Evolutionary conservation across 2,888 invertebrate genomes (phyloP).

Genomic region (Aleiodes alternator): DNA sequence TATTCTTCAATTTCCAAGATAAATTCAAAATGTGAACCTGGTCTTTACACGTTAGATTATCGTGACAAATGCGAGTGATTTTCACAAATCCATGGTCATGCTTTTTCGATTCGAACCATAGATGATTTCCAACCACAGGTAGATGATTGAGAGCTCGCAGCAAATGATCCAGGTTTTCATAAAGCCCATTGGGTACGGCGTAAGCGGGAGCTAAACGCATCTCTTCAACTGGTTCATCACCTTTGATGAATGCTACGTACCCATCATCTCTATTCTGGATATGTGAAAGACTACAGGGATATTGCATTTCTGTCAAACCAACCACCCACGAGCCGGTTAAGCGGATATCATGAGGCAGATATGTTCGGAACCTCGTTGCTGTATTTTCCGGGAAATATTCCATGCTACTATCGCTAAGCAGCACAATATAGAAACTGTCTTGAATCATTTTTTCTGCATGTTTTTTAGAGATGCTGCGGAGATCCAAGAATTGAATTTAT

Average conservation of each 20-base stretch:
- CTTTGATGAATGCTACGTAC: neutral
- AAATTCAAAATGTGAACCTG: too few relatives aligned
- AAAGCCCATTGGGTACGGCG: neutral
- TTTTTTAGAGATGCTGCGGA: neutral
- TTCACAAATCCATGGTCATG: too few relatives aligned
- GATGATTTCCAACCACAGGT: neutral
- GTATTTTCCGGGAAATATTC: too few relatives aligned
- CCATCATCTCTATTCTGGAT: conserved; percentile 7
- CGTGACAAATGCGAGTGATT: too few relatives aligned
- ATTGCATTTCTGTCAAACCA: conserved; percentile 1
- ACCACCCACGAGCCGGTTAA: neutral
- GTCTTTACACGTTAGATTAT: too few relatives aligned
- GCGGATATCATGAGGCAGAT: too few relatives aligned
- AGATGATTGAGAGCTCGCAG: neutral
- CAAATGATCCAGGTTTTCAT: neutral
- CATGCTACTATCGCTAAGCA: too few relatives aligned
- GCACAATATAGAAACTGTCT: neutral
- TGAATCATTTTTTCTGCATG: neutral
- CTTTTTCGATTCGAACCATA: too few relatives aligned
- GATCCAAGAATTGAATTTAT: conserved; percentile 3
- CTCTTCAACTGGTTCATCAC: neutral
- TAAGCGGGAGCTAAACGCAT: too few relatives aligned
- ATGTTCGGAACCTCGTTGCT: too few relatives aligned
- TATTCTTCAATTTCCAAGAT: too few relatives aligned
- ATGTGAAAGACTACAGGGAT: neutral